Evolutionary conservation across 64 coral and sea anemone genomes (phyloP), one percentile per base, ranked within the genome.

Genomic region (Acropora yongei): DNA sequence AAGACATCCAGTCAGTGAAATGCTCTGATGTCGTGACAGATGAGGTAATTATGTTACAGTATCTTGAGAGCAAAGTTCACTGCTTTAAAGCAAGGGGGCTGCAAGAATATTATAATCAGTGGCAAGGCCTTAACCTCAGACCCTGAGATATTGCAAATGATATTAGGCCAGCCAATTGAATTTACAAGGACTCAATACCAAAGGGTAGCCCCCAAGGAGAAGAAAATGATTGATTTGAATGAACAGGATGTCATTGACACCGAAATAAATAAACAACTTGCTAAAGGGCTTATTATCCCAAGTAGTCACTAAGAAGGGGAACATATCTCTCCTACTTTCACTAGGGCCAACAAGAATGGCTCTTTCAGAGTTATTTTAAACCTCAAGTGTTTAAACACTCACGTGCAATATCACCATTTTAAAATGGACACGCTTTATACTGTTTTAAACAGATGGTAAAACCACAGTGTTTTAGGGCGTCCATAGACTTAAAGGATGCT

Each of bases 61-160:
- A 86, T 86, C 46, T 86, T 49, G 48, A 80, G 16, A 45, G 53
- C 41, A 80, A 80, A 58, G 78, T 80, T 41, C 49, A 71, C 72
- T 88, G 69, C 71, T 90, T 90, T 90, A 40, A 77, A 68, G 88
- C 72, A 55, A 76, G 76, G 77, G 72, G 57, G 49, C 40, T 90
- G 17, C 45, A 49, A 58, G 40, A 68, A 67, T 80, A 79, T 90
- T 80, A 80, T 77, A 57, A 43, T 67, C 47, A 79, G n/a, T 90
- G 88, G 88, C 49, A 6, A 47, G 57, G 66, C 74, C 57, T 57
- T 89, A 58, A 79, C 87, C 73, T 78, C 47, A 48, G 87, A 89
- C 57, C 75, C 42, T 75, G 87, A 89, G 87, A 57, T 89, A 47
- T 78, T 78, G 41, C 68, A 89, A 50, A 89, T 89, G 71, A 75